These are phyloP conservation scores for Nasonia longicornis DNA, from an alignment of 1,140 invertebrate species.

Conservation along the genomic window DNA sequence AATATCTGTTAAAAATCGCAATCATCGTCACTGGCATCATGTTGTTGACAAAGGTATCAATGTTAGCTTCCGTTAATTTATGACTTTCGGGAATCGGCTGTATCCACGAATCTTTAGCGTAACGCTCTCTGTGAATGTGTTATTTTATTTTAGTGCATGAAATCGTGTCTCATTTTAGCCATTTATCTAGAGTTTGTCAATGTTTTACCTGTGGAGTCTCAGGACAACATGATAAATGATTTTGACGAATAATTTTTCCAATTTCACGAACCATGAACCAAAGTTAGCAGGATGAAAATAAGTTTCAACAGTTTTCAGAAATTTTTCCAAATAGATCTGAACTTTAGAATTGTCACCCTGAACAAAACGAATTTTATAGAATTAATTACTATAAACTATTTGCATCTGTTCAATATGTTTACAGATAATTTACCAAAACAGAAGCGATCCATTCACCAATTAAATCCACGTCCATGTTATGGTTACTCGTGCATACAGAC, in stretches of 20 bases:
- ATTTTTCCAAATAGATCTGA: constrained; percentile 81
- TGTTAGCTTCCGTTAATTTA: constrained; percentile 83
- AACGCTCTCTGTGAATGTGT: constrained; percentile 57
- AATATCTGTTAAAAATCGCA: constrained; percentile 83
- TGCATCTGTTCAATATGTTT: not conserved
- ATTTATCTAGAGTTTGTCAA: not conserved
- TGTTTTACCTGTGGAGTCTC: constrained; percentile 23
- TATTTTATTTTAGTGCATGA: not conserved
- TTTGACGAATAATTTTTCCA: constrained; percentile 60
- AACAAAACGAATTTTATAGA: constrained; percentile 38
- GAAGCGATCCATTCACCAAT: constrained; percentile 70
- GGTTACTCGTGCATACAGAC: constrained; percentile 59
- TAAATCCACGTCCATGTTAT: constrained; percentile 71
- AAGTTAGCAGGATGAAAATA: constrained; percentile 91
- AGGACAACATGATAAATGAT: not conserved
- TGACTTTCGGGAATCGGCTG: constrained; percentile 75
- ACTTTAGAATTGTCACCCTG: constrained; percentile 72
- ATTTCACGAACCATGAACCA: constrained; percentile 79
- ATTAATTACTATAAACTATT: not conserved
- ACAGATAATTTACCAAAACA: constrained; percentile 53
- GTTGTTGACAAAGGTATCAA: constrained; percentile 85
- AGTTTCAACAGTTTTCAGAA: constrained; percentile 86
- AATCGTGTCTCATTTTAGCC: not conserved
- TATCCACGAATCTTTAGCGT: constrained; percentile 76
- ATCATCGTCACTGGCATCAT: constrained; percentile 77